Base-by-base conservation (phyloP, 1,140 invertebrate species). In the Drosophila ironensis region DNA sequence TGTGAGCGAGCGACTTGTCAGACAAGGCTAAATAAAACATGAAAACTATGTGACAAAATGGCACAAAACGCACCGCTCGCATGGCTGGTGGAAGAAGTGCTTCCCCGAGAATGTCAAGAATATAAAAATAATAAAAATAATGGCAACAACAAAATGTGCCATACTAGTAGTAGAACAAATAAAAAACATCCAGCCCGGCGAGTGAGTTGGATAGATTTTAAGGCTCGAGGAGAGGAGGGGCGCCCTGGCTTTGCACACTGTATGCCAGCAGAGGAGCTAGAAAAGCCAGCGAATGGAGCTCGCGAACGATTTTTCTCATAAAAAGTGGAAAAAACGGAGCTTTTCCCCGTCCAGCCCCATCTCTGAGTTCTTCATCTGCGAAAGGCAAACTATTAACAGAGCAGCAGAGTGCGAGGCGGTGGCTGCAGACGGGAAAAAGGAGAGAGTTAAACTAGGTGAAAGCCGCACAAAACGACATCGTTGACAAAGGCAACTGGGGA, bases 71-170 rank as follows among this genome's bases (percentile, higher is more conserved):
- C 53, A 63, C n/a, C n/a, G n/a, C 44, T 52, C 17, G 11, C 20
- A 24, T 11, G 22, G 6, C 7, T 3, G 28, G 6, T 2, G n/a
- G 5, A 42, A 7, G 9, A 16, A 22, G 24, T 17, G 50, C 59
- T 61, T 67, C 66, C 56, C 57, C 73, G 54, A 70, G 76, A 78
- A 73, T 78, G 78, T 78, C 73, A 57, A 53, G 53, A 73, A 69
- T 84, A 84, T 82, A 82, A 84, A 82, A 82, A 82, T 82, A 82
- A 82, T 70, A 76, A 50, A 76, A 74, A 57, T 81, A 81, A 82
- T 75, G 73, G 48, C 61, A 71, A 71, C 76, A 82, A 78, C 78
- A 86, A 84, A 84, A 76, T 84, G 78, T 66, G 78, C 60, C 64
- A 57, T 54, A 14, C 30, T 12, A 33, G 7, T 33, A 84, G n/a